A percentile compares a stretch with the other conserved stretches of the same genome.
These are phyloP conservation scores for Anas platyrhynchos DNA, from an alignment of 2,113 vertebrate species.

Conservation along the genomic window DNA sequence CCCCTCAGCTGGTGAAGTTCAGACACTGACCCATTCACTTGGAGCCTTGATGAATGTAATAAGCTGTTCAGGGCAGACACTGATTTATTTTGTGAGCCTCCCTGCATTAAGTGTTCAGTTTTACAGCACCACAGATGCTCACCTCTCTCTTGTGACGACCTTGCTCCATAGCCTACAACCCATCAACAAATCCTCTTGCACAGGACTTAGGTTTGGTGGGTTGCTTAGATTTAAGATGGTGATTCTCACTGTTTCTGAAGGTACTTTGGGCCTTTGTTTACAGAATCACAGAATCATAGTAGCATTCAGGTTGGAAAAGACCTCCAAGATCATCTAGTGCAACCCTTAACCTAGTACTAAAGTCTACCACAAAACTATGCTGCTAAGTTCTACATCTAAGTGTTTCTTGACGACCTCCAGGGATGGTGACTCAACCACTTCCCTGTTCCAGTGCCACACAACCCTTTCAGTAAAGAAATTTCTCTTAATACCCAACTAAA, in stretches of 20 bases:
- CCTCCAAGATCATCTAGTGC: no score
- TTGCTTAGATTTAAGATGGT: not conserved
- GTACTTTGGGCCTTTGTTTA: not conserved
- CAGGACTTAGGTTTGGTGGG: not conserved
- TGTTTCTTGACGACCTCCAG: no score
- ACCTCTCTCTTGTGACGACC: not conserved
- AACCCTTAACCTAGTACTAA: no score
- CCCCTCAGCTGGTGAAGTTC: not conserved
- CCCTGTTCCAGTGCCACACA: no score
- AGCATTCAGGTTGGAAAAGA: no score
- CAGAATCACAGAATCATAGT: no score
- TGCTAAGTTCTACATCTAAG: no score
- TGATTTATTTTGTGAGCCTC: accelerated
- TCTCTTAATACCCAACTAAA: no score
- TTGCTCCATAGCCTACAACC: not conserved
- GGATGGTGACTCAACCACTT: no score
- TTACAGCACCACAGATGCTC: not conserved
- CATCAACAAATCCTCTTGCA: accelerated
- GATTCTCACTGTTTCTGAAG: not conserved
- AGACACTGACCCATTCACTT: not conserved
- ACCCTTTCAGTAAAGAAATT: no score
- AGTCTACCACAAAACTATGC: no score
- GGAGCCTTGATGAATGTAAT: not conserved
- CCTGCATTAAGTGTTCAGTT: not conserved
- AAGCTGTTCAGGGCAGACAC: not conserved